These are phyloP conservation scores for Sarcophaga bullata DNA, from an alignment of 1,140 invertebrate genomes.

Conservation along the genomic window DNA sequence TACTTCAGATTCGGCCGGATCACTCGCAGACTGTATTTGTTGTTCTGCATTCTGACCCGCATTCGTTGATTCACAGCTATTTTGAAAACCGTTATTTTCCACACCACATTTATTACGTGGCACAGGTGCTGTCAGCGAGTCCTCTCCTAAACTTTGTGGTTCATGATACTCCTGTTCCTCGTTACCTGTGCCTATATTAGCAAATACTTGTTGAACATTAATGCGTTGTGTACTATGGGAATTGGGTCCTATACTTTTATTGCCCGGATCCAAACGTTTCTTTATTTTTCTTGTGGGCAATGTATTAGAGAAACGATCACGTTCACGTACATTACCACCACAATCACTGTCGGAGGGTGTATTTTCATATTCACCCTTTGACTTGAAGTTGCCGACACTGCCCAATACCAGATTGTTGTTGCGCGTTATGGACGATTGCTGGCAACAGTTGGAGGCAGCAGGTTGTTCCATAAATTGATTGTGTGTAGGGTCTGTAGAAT, in stretches of 20 bases:
- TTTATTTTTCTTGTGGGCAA: constrained; percentile 68
- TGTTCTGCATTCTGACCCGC: background rate
- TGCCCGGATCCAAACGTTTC: constrained; percentile 67
- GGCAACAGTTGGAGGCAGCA: constrained; percentile 28
- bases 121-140: background rate
- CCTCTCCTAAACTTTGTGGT: background rate
- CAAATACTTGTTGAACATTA: constrained; percentile 66
- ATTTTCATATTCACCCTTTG: constrained; percentile 44
- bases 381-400: constrained; percentile 38
- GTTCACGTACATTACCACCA: constrained; percentile 62
- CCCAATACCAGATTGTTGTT: constrained; percentile 48
- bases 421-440: constrained; percentile 17
- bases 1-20: constrained; percentile 78
- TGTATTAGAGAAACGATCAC: constrained; percentile 67
- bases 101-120: constrained; percentile 49
- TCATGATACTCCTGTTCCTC: constrained; percentile 43
- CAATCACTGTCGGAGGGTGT: constrained; percentile 64
- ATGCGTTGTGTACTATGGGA: constrained; percentile 53
- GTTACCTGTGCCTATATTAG: constrained; percentile 24
- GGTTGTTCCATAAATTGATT: constrained; percentile 43
- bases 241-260: constrained; percentile 60
- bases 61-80: constrained; percentile 47
- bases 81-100: constrained; percentile 61
- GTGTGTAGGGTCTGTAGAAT: background rate
- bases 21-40: constrained; percentile 46